These are phyloP conservation scores for Cyprinus carpio DNA, from an alignment of 2,113 vertebrate genomes.

Conservation along the genomic window DNA sequence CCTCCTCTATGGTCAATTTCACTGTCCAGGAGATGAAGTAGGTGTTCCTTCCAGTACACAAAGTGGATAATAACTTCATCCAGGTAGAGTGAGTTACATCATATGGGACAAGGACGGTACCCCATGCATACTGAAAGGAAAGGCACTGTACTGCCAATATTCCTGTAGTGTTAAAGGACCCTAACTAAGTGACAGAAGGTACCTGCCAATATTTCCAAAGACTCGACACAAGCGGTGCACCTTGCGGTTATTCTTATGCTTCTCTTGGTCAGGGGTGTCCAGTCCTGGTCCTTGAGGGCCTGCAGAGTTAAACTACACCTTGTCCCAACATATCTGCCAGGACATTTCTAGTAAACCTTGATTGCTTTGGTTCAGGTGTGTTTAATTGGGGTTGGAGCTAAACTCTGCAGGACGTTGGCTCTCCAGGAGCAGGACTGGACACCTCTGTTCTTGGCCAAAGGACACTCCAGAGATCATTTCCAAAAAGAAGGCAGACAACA, in stretches of 20 bases:
- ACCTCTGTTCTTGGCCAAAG: neutral
- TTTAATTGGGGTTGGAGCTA: neutral
- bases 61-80: neutral
- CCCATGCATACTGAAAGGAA: neutral
- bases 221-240: neutral
- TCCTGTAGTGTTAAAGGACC: neutral
- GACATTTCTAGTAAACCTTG: neutral
- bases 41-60: neutral
- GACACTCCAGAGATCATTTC: neutral
- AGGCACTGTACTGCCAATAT: neutral
- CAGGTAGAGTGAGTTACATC: neutral
- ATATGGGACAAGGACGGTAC: neutral
- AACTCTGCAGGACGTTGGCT: neutral
- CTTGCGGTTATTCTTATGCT: neutral
- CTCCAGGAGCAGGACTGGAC: neutral
- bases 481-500: neutral
- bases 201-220: neutral
- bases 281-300: neutral
- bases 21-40: conserved; percentile 1
- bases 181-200: neutral
- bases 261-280: neutral
- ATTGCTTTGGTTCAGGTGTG: neutral
- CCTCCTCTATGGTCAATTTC: neutral
- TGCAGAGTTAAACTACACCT: neutral
- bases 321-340: neutral